phyloP scores from a whole-genome alignment of 2,888 invertebrate species.

The Mimas tiliae region DNA sequence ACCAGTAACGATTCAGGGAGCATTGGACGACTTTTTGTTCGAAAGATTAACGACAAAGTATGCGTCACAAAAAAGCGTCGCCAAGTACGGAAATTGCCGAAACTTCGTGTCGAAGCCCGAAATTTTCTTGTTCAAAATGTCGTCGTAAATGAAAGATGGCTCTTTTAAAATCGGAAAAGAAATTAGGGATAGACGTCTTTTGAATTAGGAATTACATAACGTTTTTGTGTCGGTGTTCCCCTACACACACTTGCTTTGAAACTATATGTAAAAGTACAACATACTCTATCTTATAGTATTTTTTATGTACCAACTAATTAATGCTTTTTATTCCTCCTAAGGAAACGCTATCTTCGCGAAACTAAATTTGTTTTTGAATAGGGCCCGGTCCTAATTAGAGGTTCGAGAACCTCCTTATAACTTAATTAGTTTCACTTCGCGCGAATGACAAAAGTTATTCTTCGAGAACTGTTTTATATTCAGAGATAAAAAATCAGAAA shows the following conservation, averaged over 20 bases:
- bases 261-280: background rate
- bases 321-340: background rate
- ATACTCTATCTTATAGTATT: background rate
- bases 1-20: constrained; percentile 66
- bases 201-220: constrained; percentile 78
- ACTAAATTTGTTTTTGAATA: constrained; percentile 13
- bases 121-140: constrained; percentile 83
- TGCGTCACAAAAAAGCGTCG: constrained; percentile 77
- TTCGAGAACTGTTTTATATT: constrained; percentile 19
- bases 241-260: background rate
- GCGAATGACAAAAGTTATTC: constrained; percentile 18
- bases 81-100: constrained; percentile 81
- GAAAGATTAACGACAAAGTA: constrained; percentile 82
- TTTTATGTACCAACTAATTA: background rate
- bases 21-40: constrained; percentile 77
- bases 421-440: constrained; percentile 18
- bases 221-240: constrained; percentile 60
- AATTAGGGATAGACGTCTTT: constrained; percentile 83
- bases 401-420: constrained; percentile 10
- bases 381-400: background rate
- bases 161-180: constrained; percentile 83
- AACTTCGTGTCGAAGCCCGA: constrained; percentile 81
- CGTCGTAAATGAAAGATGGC: constrained; percentile 83
- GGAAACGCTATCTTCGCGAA: background rate
- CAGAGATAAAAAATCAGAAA: constrained; percentile 13